Evolutionary conservation across 1,140 invertebrate species (phyloP).

Genomic region (Tetragonula clypearis): DNA sequence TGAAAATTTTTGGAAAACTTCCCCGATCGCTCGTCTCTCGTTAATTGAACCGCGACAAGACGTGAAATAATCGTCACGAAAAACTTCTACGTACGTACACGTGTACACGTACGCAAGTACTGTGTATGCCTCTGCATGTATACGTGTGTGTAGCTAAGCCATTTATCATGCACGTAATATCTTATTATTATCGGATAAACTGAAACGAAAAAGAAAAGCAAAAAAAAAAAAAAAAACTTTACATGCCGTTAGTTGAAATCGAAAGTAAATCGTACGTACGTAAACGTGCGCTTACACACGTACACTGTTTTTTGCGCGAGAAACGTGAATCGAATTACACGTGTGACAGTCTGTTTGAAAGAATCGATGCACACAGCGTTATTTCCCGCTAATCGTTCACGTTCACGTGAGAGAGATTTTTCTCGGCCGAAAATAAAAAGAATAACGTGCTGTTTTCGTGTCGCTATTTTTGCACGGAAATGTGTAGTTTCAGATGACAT

Average conservation of each 20-base stretch:
- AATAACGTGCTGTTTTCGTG: background rate
- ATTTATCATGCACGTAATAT: background rate
- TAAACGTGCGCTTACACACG: too few species aligned
- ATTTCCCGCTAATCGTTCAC: background rate
- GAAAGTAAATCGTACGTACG: too few species aligned
- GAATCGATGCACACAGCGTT: background rate
- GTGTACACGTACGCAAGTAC: too few species aligned
- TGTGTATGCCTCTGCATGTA: too few species aligned
- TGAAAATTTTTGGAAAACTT: background rate
- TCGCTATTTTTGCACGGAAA: conserved; percentile 7
- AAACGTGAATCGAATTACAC: background rate
- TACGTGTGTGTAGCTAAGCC: too few species aligned
- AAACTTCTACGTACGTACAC: too few species aligned
- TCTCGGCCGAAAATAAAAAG: background rate
- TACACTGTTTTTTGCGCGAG: too few species aligned
- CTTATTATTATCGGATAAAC: too few species aligned
- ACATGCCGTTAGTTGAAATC: too few species aligned
- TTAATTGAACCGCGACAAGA: too few species aligned
- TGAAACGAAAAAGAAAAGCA: too few species aligned
- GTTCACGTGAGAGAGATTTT: background rate
- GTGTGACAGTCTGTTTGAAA: background rate
- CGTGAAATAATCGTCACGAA: background rate
- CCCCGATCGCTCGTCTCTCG: accelerated
- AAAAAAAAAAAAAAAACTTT: too few species aligned
- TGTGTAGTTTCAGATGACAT: background rate